Evolutionary conservation across 2,797 vertebrate species (phyloP), one percentile per base, ranked within the genome.

Genomic region (Darevskia mixta): DNA sequence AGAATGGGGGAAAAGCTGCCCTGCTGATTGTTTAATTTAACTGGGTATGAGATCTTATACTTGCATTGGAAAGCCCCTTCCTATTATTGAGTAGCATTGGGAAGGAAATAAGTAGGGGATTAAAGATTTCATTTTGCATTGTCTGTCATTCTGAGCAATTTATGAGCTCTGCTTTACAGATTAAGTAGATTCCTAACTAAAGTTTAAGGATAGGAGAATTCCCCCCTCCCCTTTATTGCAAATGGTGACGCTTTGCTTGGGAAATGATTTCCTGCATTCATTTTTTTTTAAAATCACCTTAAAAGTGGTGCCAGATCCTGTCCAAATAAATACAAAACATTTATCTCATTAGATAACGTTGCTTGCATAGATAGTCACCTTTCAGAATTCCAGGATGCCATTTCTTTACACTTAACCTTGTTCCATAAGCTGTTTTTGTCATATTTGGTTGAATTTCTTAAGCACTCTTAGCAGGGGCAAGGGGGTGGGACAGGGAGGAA

Each of bases 1-100:
- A n/a, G 71, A 55, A 55, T 55, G 72, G 72, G 73, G 2, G 66
- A 35, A 69, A 89, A 86, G 85, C 73, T 93, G 27, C 82, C 69
- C 84, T 9, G 29, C 49, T 87, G 89, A 91, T 95, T 61, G 0
- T 83, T 90, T 96, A 89, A 90, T 88, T 85, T 90, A 89, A 93
- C 92, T 90, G 88, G 89, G 73, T 86, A 77, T 88, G 76, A 86
- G 0, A 0, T 38, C 78, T 45, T 90, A 41, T 41, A 83, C 5
- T 79, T 71, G 35, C 38, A 32, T 90, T 91, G 88, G n/a, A 86
- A 87, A 77, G 79, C 69, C 85, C 80, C 0, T 88, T 69, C 85
- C 23, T 6, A 87, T 55, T 55, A 55, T 86, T 58, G 75, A 17
- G 76, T 55, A 85, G 79, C 73, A 75, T 88, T 90, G 85, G 79